phyloP scores from a whole-genome alignment of 1,140 invertebrate species.

The Ceratosolen solmsi region DNA sequence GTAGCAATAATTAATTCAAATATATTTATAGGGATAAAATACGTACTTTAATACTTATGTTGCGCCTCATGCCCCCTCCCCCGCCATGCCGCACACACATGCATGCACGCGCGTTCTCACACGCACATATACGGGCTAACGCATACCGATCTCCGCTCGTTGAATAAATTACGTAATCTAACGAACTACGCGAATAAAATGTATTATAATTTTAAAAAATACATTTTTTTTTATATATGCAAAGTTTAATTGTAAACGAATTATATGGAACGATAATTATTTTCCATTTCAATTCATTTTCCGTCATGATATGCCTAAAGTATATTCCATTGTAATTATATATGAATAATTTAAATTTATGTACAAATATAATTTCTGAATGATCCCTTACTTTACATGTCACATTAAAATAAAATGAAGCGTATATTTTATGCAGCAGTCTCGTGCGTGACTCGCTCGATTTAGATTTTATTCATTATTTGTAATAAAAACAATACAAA shows the following conservation, averaged over 20 bases:
- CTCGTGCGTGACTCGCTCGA: conserved; percentile 34
- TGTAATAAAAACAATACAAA: conserved; percentile 6
- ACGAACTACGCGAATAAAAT: too few species aligned
- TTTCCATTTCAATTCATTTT: not conserved
- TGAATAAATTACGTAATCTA: too few species aligned
- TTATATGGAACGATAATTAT: not conserved
- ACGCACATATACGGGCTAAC: too few species aligned
- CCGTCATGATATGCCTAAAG: not conserved
- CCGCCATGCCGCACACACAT: too few species aligned
- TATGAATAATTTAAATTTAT: conserved; percentile 12
- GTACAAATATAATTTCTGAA: conserved; percentile 8
- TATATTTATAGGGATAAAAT: not conserved
- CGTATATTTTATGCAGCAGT: conserved; percentile 27
- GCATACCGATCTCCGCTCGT: too few species aligned
- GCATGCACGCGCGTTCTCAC: too few species aligned
- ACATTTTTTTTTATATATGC: too few species aligned
- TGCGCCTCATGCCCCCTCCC: too few species aligned
- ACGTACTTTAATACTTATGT: not conserved
- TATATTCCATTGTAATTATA: not conserved
- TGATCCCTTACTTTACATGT: conserved; percentile 14
- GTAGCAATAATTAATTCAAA: not conserved
- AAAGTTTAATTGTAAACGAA: not conserved
- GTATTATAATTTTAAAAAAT: too few species aligned
- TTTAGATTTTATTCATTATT: conserved; percentile 14
- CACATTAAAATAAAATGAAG: conserved; percentile 36